These are phyloP conservation scores for Panthera leo DNA, from an alignment of 2,113 vertebrate species.

Conservation along the genomic window DNA sequence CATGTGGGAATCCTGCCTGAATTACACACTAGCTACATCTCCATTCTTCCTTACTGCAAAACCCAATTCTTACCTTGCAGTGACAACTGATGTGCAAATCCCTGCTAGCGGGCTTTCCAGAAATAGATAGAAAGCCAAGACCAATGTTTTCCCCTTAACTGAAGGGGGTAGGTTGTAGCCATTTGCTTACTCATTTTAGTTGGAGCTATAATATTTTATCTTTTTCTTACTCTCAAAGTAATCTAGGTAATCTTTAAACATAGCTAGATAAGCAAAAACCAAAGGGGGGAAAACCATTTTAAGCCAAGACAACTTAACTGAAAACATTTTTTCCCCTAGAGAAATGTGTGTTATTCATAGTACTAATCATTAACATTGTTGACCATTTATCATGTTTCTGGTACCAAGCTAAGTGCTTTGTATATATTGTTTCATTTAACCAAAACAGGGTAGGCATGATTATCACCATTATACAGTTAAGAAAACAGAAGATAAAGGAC, in stretches of 20 bases:
- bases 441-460: not conserved
- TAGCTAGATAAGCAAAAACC: not conserved
- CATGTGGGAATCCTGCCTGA: not conserved
- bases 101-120: not conserved
- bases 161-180: not conserved
- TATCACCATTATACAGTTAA: not conserved
- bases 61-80: not conserved
- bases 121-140: not conserved
- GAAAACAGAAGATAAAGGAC: not conserved
- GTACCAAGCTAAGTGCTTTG: not conserved
- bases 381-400: not conserved
- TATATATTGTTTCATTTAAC: slow-evolving; percentile 13
- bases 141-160: not conserved
- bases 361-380: not conserved
- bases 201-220: not conserved
- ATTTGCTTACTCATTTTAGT: slow-evolving; percentile 15
- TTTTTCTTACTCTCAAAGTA: not conserved
- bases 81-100: slow-evolving; percentile 19
- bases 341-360: not conserved
- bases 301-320: not conserved
- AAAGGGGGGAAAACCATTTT: not conserved
- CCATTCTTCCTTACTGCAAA: not conserved
- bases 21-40: not conserved
- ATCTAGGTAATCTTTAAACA: slow-evolving; percentile 37
- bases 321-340: not conserved